These are phyloP conservation scores for Bacillus rossius DNA, from an alignment of 1,140 invertebrate genomes.

Conservation along the genomic window DNA sequence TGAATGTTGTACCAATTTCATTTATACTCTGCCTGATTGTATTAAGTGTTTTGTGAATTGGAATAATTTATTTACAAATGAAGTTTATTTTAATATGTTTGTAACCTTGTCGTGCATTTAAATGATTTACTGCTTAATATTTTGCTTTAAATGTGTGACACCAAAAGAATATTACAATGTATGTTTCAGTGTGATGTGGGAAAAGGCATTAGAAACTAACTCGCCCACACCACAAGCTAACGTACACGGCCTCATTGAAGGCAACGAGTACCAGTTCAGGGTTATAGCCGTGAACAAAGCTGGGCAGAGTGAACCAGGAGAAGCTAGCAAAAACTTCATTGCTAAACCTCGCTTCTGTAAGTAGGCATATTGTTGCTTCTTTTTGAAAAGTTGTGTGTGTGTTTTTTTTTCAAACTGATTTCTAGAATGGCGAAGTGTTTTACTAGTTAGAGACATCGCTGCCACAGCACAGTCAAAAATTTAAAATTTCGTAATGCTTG, in stretches of 20 bases:
- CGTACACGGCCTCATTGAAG: constrained; percentile 87
- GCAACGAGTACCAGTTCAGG: constrained; percentile 98
- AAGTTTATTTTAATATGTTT: too few relatives aligned
- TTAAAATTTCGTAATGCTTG: too few relatives aligned
- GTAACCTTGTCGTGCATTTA: too few relatives aligned
- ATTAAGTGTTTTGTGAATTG: not conserved
- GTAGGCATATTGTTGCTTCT: constrained; percentile 24
- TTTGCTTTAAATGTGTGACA: not conserved
- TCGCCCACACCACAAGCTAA: constrained; percentile 62
- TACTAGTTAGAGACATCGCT: too few relatives aligned
- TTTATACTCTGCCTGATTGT: not conserved
- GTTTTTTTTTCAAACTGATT: not conserved
- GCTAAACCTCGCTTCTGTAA: constrained; percentile 85
- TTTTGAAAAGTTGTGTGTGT: not conserved
- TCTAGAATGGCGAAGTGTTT: too few relatives aligned
- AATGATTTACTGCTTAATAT: not conserved
- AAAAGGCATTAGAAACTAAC: constrained; percentile 80
- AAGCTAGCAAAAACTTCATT: constrained; percentile 80
- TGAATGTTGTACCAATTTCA: not conserved
- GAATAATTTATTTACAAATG: not conserved
- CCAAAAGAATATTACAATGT: too few relatives aligned
- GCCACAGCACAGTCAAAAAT: too few relatives aligned
- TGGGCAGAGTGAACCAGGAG: constrained; percentile 82
- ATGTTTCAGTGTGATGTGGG: constrained; percentile 66
- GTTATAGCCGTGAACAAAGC: constrained; percentile 94